phyloP scores from a whole-genome alignment of 1,140 invertebrate species.

The Plectrocnemia conspersa region DNA sequence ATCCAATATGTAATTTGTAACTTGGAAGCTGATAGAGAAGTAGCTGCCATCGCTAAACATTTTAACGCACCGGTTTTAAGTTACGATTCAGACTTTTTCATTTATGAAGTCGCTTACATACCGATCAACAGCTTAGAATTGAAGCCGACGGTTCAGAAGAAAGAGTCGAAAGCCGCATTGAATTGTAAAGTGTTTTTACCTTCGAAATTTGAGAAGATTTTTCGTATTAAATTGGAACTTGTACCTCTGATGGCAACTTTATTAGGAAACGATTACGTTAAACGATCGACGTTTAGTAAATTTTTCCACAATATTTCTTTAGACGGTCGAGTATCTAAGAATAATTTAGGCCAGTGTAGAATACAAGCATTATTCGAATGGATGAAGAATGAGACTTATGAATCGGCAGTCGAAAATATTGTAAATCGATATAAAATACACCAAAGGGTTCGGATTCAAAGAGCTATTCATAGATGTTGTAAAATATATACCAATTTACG shows the following conservation, averaged over 20 bases:
- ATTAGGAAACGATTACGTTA: conserved; percentile 85
- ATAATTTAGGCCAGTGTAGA: conserved; percentile 55
- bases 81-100: conserved; percentile 88
- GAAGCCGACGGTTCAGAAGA: conserved; percentile 39
- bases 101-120: conserved; percentile 78
- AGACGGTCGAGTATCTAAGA: conserved; percentile 55
- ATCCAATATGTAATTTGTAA: conserved; percentile 66
- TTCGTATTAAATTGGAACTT: conserved; percentile 59
- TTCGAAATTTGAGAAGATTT: conserved; percentile 62
- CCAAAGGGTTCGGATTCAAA: conserved; percentile 50
- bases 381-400: conserved; percentile 64
- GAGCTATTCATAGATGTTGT: conserved; percentile 58
- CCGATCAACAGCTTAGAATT: conserved; percentile 65
- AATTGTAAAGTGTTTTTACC: conserved; percentile 68
- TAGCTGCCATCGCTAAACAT: conserved; percentile 69
- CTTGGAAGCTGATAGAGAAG: conserved; percentile 83
- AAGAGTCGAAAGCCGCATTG: conserved; percentile 40
- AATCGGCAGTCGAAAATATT: conserved; percentile 64
- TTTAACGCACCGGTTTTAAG: conserved; percentile 80
- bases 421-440: conserved; percentile 55
- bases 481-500: conserved; percentile 57
- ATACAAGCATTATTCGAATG: conserved; percentile 69
- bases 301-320: conserved; percentile 68
- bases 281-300: conserved; percentile 59
- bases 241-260: conserved; percentile 76